These are phyloP conservation scores for Amniataba percoides DNA, from an alignment of 2,797 vertebrate species.

Conservation along the genomic window DNA sequence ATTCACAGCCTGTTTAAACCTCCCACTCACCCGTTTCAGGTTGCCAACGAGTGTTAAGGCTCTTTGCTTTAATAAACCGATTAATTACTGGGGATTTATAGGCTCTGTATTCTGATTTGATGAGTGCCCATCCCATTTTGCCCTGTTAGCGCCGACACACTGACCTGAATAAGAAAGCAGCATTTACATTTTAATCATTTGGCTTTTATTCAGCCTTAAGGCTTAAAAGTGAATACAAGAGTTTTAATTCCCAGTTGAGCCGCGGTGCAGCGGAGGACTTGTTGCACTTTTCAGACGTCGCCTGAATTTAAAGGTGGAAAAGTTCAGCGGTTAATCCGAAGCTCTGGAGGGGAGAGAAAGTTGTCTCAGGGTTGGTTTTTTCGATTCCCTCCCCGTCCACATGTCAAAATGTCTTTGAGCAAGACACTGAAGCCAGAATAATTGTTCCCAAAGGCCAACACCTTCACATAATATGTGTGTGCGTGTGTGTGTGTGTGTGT, in stretches of 20 bases:
- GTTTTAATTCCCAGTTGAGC: slow-evolving; percentile 1
- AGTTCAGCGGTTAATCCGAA: background rate
- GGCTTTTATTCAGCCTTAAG: slow-evolving; percentile 7
- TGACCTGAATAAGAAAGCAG: slow-evolving; percentile 45
- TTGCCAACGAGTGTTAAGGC: slow-evolving; percentile 25
- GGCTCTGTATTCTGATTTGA: slow-evolving; percentile 41
- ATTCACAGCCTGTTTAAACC: slow-evolving; percentile 48
- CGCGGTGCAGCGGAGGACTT: background rate
- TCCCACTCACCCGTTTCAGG: slow-evolving; percentile 30
- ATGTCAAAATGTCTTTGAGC: slow-evolving; percentile 21
- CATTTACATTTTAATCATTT: slow-evolving; percentile 50
- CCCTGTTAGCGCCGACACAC: slow-evolving; percentile 27
- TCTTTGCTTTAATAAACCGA: slow-evolving; percentile 26
- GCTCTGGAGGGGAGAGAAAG: background rate
- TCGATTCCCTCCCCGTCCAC: background rate
- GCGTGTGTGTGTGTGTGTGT: background rate
- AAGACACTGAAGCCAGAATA: background rate
- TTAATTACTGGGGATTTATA: slow-evolving; percentile 57
- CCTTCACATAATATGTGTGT: no score
- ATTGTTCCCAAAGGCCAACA: background rate
- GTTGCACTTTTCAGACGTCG: background rate
- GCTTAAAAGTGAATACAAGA: slow-evolving; percentile 1
- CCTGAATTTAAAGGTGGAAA: background rate
- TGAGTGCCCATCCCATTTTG: slow-evolving; percentile 25
- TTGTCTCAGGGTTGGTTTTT: slow-evolving; percentile 1